Percentiles rank a stretch among this genome's conserved stretches.
These are phyloP conservation scores for Oreochromis grahami DNA, from an alignment of 2,797 vertebrate genomes.

Conservation along the genomic window DNA sequence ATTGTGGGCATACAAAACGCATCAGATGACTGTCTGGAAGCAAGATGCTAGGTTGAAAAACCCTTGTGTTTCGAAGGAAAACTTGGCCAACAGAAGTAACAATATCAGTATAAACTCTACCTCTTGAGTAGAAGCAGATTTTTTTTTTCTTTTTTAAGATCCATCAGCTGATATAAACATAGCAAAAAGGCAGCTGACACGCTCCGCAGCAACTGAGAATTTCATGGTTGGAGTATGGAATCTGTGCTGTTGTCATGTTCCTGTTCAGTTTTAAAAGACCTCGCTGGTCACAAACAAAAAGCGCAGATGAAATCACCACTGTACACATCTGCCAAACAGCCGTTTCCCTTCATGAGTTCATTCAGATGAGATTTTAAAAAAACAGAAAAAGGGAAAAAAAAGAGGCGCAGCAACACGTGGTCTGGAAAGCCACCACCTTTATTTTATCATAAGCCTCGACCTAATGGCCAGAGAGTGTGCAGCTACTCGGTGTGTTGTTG, in stretches of 20 bases:
- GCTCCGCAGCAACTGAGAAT: neutral
- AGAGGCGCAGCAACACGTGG: slow-evolving; percentile 31
- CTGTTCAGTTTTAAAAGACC: slow-evolving; percentile 19
- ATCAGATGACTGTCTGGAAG: slow-evolving; percentile 59
- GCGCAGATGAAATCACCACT: slow-evolving; percentile 54
- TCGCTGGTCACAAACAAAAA: slow-evolving; percentile 42
- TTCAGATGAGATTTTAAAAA: slow-evolving; percentile 31
- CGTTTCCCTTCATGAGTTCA: slow-evolving; percentile 42
- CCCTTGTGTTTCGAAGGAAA: slow-evolving; percentile 17
- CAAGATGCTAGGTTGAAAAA: slow-evolving; percentile 28
- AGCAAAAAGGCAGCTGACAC: slow-evolving; percentile 12
- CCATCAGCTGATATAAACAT: slow-evolving; percentile 30
- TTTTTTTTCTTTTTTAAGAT: neutral
- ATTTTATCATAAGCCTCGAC: slow-evolving; percentile 14
- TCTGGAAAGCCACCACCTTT: slow-evolving; percentile 25
- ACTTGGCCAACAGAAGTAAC: neutral
- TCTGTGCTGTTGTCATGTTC: slow-evolving; percentile 37
- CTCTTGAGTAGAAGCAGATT: neutral
- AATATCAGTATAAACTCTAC: neutral
- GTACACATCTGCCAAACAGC: slow-evolving; percentile 72
- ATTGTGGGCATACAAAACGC: slow-evolving; percentile 29
- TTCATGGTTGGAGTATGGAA: neutral
- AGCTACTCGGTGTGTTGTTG: slow-evolving; percentile 9
- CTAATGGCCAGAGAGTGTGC: neutral
- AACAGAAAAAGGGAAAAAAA: neutral